Conservation (phyloP, 2,888 invertebrate species). For the Dendrolimus pini region DNA sequence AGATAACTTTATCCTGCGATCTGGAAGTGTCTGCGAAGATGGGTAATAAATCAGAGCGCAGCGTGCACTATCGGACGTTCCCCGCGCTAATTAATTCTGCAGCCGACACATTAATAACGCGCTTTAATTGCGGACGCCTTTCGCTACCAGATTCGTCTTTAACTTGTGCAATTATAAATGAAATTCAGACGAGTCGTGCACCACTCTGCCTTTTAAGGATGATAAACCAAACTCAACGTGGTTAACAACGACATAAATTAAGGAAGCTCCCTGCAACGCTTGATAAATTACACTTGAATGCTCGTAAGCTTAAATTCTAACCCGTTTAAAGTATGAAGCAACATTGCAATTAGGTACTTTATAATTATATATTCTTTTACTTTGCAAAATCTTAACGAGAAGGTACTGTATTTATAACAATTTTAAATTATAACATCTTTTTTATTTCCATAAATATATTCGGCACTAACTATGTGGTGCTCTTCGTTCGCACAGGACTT, state of each 20-base stretch:
- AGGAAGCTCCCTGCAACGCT: conserved; percentile 42
- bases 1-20: conserved; percentile 22
- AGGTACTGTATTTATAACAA: too few relatives aligned
- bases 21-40: conserved; percentile 24
- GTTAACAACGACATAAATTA: conserved; percentile 51
- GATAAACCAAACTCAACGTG: conserved; percentile 50
- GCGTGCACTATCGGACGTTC: conserved; percentile 33
- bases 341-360: too few relatives aligned
- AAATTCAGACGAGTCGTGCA: conserved; percentile 17
- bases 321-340: neutral
- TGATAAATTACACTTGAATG: conserved; percentile 43
- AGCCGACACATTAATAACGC: conserved; percentile 42
- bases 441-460: too few relatives aligned
- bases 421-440: too few relatives aligned
- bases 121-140: conserved; percentile 38
- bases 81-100: conserved; percentile 43
- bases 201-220: conserved; percentile 40
- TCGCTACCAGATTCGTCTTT: conserved; percentile 33
- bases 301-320: conserved; percentile 31
- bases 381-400: too few relatives aligned
- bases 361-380: too few relatives aligned
- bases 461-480: too few relatives aligned
- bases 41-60: conserved; percentile 33
- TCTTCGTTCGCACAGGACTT: too few relatives aligned
- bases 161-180: conserved; percentile 37